Evolutionary conservation across 1,140 invertebrate genomes (phyloP), one percentile per base, ranked within the genome.

Genomic region (Caenorhabditis latens): DNA sequence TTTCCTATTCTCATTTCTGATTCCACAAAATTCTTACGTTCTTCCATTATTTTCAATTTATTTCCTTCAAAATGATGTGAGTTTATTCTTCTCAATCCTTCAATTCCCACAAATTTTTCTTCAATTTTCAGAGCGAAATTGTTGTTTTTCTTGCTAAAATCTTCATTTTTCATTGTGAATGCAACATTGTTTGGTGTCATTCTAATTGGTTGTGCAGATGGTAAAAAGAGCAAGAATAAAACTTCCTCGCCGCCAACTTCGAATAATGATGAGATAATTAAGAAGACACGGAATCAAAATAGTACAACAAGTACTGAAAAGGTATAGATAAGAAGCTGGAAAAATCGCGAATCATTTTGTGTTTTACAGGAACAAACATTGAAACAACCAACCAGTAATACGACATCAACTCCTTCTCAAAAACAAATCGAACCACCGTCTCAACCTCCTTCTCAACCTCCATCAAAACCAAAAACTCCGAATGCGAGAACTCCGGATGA

Each of bases 81-180:
- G 14, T 24, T 53, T 53, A 16, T 32, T 40, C 24, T 48, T 21
- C 24, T 46, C 42, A 46, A 42, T 40, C 2, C 7, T 46, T 8
- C 42, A 9, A 19, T 46, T 93, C 83, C 91, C 92, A 6, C 84
- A 88, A 57, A 91, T 89, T 13, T 93, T 93, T 50, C 85, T 93
- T 13, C 93, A 93, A 93, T 90, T 24, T 87, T 50, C 71, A 79
- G 71, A 79, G 71, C 71, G 46, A 93, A 19, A 71, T 92, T 21
- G 93, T 93, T 21, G 93, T 32, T 50, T 79, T 79, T 79, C 46
- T 46, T 79, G 71, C 71, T 79, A 50, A 79, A 79, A 79, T 79
- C 71, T 79, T 79, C 71, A 79, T 50, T 79, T 79, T 40, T 79
- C 43, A 9, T 79, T 14, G 32, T 79, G 14, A 79, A 79, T 79